phyloP scores from a whole-genome alignment of 2,888 invertebrate species.

The Bedellia somnulentella region DNA sequence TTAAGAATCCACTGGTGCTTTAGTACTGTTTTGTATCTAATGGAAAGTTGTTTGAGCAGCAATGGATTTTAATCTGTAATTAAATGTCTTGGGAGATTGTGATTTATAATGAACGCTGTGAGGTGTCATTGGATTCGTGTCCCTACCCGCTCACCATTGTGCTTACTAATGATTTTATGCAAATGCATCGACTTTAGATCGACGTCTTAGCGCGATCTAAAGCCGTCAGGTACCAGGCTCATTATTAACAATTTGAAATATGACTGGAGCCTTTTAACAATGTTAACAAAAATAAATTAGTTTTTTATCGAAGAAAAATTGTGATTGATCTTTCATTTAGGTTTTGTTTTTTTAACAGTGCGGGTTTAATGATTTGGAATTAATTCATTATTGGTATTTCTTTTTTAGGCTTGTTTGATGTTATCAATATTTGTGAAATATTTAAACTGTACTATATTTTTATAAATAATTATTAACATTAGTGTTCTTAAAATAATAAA shows the following conservation, averaged over 20 bases:
- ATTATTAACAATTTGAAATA: constrained; percentile 59
- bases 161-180: constrained; percentile 63
- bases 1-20: constrained; percentile 21
- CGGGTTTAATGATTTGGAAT: too few relatives aligned
- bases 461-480: too few relatives aligned
- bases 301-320: constrained; percentile 28
- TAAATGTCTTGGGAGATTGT: too few relatives aligned
- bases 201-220: constrained; percentile 60
- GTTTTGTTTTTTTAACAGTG: neutral
- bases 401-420: too few relatives aligned
- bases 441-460: too few relatives aligned
- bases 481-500: too few relatives aligned
- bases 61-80: too few relatives aligned
- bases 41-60: too few relatives aligned
- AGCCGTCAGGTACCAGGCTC: constrained; percentile 58
- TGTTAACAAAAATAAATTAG: constrained; percentile 27
- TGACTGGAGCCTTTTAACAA: constrained; percentile 47
- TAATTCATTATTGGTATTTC: too few relatives aligned
- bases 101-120: constrained; percentile 17
- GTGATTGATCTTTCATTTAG: constrained; percentile 7
- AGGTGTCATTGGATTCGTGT: constrained; percentile 49
- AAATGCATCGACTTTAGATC: constrained; percentile 61
- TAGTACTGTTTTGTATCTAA: too few relatives aligned
- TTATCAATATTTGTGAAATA: too few relatives aligned
- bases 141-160: constrained; percentile 57